A percentile compares a stretch with the other conserved stretches of the same genome.
Evolutionary conservation across 2,113 vertebrate genomes (phyloP).

Genomic region (Plecotus auritus): DNA sequence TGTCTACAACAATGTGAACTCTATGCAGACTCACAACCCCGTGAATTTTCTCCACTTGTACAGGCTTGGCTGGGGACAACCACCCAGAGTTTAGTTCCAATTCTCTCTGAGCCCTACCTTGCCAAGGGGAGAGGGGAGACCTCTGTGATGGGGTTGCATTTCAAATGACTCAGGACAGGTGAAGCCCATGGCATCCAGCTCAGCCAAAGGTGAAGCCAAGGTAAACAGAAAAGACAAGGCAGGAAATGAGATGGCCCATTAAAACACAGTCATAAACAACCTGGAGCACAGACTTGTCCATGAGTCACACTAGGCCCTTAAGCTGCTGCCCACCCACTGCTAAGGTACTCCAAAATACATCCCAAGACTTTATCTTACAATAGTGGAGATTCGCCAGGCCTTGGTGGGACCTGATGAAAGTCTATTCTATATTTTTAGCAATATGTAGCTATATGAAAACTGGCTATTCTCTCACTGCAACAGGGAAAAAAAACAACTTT

Average conservation of each 20-base stretch:
- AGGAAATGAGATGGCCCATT: not conserved
- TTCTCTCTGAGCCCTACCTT: not conserved
- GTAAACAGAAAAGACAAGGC: conserved; percentile 25
- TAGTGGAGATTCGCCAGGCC: not conserved
- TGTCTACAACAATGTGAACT: not conserved
- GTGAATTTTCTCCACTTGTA: not conserved
- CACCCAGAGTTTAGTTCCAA: not conserved
- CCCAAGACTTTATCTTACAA: not conserved
- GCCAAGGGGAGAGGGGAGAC: not conserved
- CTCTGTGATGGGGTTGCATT: not conserved
- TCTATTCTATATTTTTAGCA: not conserved
- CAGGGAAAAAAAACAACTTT: not conserved
- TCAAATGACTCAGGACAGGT: not conserved
- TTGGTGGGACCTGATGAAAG: not conserved
- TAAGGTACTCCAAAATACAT: not conserved
- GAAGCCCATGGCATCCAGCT: not conserved
- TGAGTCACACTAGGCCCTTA: not conserved
- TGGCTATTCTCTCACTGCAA: not conserved
- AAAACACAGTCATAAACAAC: not conserved
- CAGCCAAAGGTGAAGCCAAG: conserved; percentile 12
- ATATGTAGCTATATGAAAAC: not conserved
- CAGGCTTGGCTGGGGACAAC: not conserved
- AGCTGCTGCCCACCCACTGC: not conserved
- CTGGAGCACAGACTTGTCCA: not conserved
- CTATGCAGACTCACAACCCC: not conserved